These are phyloP conservation scores for Incurvaria masculella DNA, from an alignment of 2,888 invertebrate species.

Conservation along the genomic window DNA sequence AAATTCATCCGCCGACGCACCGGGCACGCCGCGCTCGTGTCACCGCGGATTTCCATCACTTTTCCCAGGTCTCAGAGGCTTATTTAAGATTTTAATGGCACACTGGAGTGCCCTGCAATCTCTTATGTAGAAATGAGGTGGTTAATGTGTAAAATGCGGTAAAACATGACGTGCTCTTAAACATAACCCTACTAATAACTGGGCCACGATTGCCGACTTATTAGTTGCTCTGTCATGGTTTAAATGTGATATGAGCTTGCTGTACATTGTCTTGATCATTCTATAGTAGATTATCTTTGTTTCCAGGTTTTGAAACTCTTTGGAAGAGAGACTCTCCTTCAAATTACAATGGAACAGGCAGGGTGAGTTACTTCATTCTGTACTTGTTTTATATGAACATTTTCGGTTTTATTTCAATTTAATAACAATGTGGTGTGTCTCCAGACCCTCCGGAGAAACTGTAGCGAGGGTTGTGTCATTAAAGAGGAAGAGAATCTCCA, in stretches of 20 bases:
- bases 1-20: not conserved
- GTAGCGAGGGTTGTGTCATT: slow-evolving; percentile 36
- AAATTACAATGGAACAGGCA: slow-evolving; percentile 36
- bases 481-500: slow-evolving; percentile 45
- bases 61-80: not conserved
- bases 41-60: not conserved
- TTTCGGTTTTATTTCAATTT: slow-evolving; percentile 31
- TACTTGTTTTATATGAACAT: slow-evolving; percentile 16
- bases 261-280: not conserved
- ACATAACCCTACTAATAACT: slow-evolving; percentile 53
- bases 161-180: not conserved
- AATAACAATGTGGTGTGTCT: slow-evolving; percentile 24
- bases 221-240: not conserved
- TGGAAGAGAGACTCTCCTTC: not conserved
- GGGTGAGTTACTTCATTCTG: slow-evolving; percentile 36
- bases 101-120: not conserved
- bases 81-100: not conserved
- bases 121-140: not conserved
- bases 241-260: not conserved
- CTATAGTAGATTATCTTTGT: not conserved
- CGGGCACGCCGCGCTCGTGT: not conserved
- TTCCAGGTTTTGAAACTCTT: not conserved
- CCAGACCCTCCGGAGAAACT: slow-evolving; percentile 38
- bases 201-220: slow-evolving; percentile 34
- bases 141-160: not conserved